phyloP scores from a whole-genome alignment of 2,113 vertebrate genomes.

The Hepsetus odoe region DNA sequence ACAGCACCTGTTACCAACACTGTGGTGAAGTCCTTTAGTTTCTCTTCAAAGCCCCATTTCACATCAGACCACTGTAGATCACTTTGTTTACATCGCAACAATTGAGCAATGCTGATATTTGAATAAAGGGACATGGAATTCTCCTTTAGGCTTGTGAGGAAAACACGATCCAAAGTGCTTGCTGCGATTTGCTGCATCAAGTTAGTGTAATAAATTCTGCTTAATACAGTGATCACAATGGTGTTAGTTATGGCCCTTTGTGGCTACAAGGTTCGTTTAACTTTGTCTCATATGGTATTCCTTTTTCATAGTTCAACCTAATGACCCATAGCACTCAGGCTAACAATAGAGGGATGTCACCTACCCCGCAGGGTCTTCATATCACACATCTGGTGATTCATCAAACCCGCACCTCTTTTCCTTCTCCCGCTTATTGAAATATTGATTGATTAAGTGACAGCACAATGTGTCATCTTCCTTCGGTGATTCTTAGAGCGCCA shows the following conservation, averaged over 20 bases:
- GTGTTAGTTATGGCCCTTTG: constrained; percentile 7
- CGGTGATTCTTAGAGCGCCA: constrained; percentile 28
- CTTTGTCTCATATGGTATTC: constrained; percentile 33
- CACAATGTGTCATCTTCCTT: constrained; percentile 51
- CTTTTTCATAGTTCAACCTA: constrained; percentile 45
- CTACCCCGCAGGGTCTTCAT: constrained; percentile 46
- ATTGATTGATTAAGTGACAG: constrained; percentile 51
- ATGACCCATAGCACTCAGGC: constrained; percentile 35
- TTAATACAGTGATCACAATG: constrained; percentile 15
- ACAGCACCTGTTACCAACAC: no score
- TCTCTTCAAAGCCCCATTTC: no score
- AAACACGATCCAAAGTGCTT: constrained; percentile 8
- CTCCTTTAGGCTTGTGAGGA: no score
- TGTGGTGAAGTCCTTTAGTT: no score
- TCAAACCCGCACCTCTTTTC: constrained; percentile 38
- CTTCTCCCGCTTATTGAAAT: constrained; percentile 45
- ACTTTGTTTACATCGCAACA: no score
- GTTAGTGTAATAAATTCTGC: constrained; percentile 16
- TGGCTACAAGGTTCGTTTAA: constrained; percentile 40
- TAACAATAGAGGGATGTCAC: constrained; percentile 44
- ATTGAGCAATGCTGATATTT: no score
- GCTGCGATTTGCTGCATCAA: background rate
- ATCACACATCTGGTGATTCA: constrained; percentile 45
- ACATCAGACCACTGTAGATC: no score
- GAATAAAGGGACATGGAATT: no score